Base-by-base conservation (phyloP, 2,888 invertebrate species). In the Psylliodes chrysocephalus region DNA sequence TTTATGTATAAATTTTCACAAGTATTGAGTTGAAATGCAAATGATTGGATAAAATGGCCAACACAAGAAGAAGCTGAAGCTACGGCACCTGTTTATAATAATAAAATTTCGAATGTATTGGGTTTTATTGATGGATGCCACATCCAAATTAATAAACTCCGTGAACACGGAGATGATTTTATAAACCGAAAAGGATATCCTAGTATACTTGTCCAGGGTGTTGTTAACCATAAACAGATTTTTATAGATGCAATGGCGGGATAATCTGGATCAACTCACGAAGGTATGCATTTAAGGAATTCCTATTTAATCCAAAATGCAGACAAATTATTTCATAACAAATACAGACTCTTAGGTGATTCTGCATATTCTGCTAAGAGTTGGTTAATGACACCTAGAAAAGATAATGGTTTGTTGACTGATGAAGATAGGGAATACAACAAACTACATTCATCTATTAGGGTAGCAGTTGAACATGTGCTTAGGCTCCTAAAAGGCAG, bases 91-190 rank as follows among this genome's bases (percentile, higher is more conserved):
- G 6, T 22, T 22, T 22, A 22, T 22, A 22, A 6, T 22, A 22
- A 22, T 22, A 22, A 22, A 22, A 53, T 53, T 14, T 15, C 18
- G 35, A 35, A 17, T 38, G 12, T 53, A 8, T 10, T 53, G 35
- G 53, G 53, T 19, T 33, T 17, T 17, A 18, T 53, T 33, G 53
- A 53, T 53, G 53, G 53, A 35, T 19, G n/a, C 38, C 53, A 53
- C 35, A 53, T 38, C 15, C 15, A n/a, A 10, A 53, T 53, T 1
- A 53, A 53, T 35, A 53, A 22, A 14, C 17, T n/a, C 14, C 10
- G 35, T 3, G 1, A 17, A 15, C 15, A 53, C 35, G 35, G 35
- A 14, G 15, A 53, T 53, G 19, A 33, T 33, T 33, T 30, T 30
- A 5, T 19, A 12, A 51, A 30, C 30, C 30, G 30, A 30, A 51